Conservation (phyloP, 2,113 vertebrate genomes). For the Ochotona curzoniae region DNA sequence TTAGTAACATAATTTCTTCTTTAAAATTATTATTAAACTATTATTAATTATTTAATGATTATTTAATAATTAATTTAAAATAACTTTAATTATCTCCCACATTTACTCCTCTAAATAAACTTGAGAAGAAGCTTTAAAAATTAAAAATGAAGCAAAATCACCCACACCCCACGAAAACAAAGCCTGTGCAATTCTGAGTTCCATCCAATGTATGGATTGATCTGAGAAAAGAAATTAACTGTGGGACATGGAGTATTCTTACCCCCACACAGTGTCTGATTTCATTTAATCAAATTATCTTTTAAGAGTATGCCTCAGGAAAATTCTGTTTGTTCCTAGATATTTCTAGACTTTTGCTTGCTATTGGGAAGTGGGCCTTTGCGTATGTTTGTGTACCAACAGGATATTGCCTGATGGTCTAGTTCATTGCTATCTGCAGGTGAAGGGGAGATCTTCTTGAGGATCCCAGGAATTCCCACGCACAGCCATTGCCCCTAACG, state of each 20-base stretch:
- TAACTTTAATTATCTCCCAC: background rate
- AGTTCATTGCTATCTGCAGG: background rate
- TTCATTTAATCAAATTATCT: constrained; percentile 7
- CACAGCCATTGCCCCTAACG: background rate
- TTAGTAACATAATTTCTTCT: background rate
- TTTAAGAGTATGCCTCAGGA: background rate
- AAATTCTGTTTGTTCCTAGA: constrained; percentile 13
- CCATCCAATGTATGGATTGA: background rate
- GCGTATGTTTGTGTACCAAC: background rate
- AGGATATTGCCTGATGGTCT: background rate
- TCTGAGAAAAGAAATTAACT: background rate
- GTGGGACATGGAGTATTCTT: background rate
- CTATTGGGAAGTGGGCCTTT: background rate
- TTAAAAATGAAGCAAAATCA: background rate
- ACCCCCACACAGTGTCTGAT: background rate
- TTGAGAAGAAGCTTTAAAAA: background rate
- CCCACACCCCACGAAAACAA: background rate
- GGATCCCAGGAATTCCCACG: background rate
- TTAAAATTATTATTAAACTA: background rate
- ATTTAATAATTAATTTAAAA: too few species aligned
- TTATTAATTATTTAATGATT: too few species aligned
- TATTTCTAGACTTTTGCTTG: constrained; percentile 13
- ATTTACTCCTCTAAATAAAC: constrained; percentile 27
- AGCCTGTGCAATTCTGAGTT: background rate
- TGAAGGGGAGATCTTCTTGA: background rate